Conservation (phyloP, 2,113 vertebrate species). For the Argyrosomus japonicus region DNA sequence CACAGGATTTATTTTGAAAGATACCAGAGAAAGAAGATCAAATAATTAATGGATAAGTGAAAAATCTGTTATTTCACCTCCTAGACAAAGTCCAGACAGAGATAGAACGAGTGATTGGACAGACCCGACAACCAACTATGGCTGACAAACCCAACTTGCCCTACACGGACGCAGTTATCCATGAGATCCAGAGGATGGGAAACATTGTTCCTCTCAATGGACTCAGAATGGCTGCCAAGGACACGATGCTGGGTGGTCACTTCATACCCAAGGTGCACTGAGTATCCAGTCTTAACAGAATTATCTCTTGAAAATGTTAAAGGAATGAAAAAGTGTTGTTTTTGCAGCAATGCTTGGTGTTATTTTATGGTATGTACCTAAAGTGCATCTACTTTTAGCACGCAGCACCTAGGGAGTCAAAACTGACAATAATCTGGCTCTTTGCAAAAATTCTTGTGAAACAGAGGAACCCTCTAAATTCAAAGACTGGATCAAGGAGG, state of each 20-base stretch:
- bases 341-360: too few species aligned
- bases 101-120: slow-evolving; percentile 81
- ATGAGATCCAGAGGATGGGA: slow-evolving; percentile 88
- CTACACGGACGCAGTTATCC: slow-evolving; percentile 89
- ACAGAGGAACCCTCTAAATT: too few species aligned
- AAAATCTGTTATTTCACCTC: neutral
- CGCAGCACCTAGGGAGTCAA: too few species aligned
- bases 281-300: too few species aligned
- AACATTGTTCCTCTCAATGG: slow-evolving; percentile 86
- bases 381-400: neutral
- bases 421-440: too few species aligned
- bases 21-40: neutral
- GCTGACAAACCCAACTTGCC: slow-evolving; percentile 84
- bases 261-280: slow-evolving; percentile 86
- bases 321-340: too few species aligned
- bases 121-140: slow-evolving; percentile 74
- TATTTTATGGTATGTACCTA: too few species aligned
- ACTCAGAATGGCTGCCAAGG: slow-evolving; percentile 75
- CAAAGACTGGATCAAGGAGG: too few species aligned
- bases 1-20: neutral
- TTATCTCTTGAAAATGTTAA: too few species aligned
- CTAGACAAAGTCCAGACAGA: slow-evolving; percentile 82
- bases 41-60: too few species aligned
- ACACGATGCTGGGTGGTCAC: slow-evolving; percentile 80
- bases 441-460: too few species aligned